These are phyloP conservation scores for Anoplius nigerrimus DNA, from an alignment of 2,888 invertebrate genomes.

Conservation along the genomic window DNA sequence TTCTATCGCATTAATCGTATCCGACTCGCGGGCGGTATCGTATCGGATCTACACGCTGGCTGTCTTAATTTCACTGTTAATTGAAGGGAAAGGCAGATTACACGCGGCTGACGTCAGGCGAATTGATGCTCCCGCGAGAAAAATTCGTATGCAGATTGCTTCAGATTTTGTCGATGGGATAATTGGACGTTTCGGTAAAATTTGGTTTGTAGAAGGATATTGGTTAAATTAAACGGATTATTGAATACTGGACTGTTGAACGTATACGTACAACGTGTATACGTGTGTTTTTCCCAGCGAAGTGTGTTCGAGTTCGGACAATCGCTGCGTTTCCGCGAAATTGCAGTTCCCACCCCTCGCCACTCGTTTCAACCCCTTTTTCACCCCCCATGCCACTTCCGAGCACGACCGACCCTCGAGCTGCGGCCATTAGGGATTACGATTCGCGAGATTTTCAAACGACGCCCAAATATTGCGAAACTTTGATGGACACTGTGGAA, in stretches of 20 bases:
- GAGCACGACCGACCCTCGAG: background rate
- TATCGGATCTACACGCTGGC: too few species aligned
- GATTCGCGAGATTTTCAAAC: conserved; percentile 18
- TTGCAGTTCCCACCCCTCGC: conserved; percentile 19
- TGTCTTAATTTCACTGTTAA: too few species aligned
- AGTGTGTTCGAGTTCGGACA: background rate
- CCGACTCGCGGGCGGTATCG: conserved; percentile 6
- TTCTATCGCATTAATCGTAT: background rate
- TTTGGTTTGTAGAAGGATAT: too few species aligned
- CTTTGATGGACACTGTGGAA: conserved; percentile 36
- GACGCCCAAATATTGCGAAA: conserved; percentile 36
- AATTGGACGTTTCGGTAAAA: too few species aligned
- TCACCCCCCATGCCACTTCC: background rate
- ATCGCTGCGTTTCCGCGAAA: conserved; percentile 6
- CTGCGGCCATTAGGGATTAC: conserved; percentile 22
- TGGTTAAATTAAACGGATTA: too few species aligned
- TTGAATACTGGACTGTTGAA: too few species aligned
- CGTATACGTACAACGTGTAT: background rate
- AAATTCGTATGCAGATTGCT: too few species aligned
- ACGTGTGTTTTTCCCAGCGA: background rate
- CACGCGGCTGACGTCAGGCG: too few species aligned
- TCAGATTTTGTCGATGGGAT: too few species aligned
- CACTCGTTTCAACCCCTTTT: background rate
- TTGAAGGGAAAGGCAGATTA: too few species aligned
- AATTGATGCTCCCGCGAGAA: too few species aligned